These are phyloP conservation scores for Vombatus ursinus DNA, from an alignment of 2,113 vertebrate species.

Conservation along the genomic window DNA sequence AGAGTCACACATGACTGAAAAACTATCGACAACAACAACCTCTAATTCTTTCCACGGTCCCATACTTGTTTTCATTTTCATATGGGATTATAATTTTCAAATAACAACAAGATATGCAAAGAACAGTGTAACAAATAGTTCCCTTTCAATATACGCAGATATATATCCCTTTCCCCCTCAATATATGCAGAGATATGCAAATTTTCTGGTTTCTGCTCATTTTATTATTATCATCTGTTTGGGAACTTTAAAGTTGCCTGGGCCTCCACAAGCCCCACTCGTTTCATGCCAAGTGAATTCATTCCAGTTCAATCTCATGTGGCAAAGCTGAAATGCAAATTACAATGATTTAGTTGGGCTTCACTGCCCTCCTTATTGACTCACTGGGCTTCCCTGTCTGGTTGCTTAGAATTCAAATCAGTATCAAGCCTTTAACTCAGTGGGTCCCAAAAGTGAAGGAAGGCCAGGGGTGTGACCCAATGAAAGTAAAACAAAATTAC, in stretches of 20 bases:
- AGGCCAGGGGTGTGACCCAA: not conserved
- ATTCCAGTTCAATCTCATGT: not conserved
- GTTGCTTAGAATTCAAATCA: conserved; percentile 15
- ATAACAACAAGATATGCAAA: not conserved
- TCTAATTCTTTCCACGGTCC: not conserved
- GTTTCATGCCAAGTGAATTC: conserved; percentile 4
- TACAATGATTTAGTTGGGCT: not conserved
- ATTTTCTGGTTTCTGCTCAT: not conserved
- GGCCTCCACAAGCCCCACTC: not conserved
- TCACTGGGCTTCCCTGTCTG: not conserved
- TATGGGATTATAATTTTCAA: not conserved
- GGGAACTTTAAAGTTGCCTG: not conserved
- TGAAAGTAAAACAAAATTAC: not conserved
- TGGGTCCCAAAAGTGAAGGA: conserved; percentile 7
- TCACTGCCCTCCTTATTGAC: not conserved
- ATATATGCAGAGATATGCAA: conserved; percentile 1
- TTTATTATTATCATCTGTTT: conserved; percentile 34
- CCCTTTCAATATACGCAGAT: not conserved
- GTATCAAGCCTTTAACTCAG: not conserved
- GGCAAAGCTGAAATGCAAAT: conserved; percentile 7
- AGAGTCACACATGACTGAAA: not conserved
- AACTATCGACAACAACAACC: not conserved
- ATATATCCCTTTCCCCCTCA: not conserved
- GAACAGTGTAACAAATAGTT: not conserved
- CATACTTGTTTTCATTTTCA: not conserved